Evolutionary conservation across 2,888 invertebrate species (phyloP).

Genomic region (Operophtera brumata): DNA sequence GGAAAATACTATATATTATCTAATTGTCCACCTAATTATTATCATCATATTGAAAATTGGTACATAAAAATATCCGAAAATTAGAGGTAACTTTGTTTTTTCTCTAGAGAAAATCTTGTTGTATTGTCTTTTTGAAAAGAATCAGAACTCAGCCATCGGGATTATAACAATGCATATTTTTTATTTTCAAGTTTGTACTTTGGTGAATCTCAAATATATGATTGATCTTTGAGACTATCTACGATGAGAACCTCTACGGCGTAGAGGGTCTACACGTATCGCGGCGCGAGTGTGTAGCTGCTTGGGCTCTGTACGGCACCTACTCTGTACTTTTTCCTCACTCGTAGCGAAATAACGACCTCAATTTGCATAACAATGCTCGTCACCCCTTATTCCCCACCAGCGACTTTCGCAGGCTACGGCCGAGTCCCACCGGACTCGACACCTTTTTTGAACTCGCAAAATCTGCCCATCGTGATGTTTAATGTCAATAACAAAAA

Average conservation of each 20-base stretch:
- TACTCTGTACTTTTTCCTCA: slow-evolving; percentile 67
- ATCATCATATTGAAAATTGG: neutral
- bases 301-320: slow-evolving; percentile 11
- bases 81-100: too few relatives aligned
- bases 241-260: slow-evolving; percentile 4
- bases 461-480: slow-evolving; percentile 55
- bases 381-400: slow-evolving; percentile 77
- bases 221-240: neutral
- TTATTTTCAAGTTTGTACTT: too few relatives aligned
- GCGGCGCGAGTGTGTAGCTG: slow-evolving; percentile 3
- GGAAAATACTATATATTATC: too few relatives aligned
- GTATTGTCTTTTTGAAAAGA: too few relatives aligned
- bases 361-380: slow-evolving; percentile 81
- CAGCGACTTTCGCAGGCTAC: slow-evolving; percentile 73
- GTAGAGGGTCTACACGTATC: neutral
- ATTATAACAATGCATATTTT: too few relatives aligned
- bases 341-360: slow-evolving; percentile 80
- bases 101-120: too few relatives aligned
- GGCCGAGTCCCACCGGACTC: slow-evolving; percentile 68
- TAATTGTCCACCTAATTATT: too few relatives aligned
- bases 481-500: slow-evolving; percentile 31
- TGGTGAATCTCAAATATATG: too few relatives aligned
- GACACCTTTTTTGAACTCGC: slow-evolving; percentile 62
- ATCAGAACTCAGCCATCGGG: too few relatives aligned
- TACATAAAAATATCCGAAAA: too few relatives aligned